Base-by-base conservation (phyloP, 2,797 vertebrate genomes). In the Martes flavigula region DNA sequence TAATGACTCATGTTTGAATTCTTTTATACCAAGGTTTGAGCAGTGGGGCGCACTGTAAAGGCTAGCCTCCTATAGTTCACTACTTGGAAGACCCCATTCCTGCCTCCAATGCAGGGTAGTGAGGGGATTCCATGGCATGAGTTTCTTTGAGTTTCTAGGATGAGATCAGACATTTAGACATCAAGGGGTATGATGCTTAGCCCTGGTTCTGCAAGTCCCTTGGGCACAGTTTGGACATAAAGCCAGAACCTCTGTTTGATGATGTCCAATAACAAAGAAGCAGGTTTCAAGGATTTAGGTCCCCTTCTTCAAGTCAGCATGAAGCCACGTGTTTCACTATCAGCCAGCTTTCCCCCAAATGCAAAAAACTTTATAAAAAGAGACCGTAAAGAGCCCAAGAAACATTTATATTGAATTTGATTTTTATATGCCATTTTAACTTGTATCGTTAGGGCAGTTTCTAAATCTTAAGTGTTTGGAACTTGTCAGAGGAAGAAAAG, bases 401-500 rank as follows among this genome's bases (percentile, higher is more conserved):
- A 93, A 75, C 25, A 62, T 93, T 96, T 92, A 84, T 78, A 83
- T 81, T 89, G 35, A 83, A 58, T 93, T 83, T 87, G 78, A 54
- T 92, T 82, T 95, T 51, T 85, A 51, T 78, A 48, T 66, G 46
- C 79, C 43, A 66, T 83, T 95, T 83, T 85, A 87, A 58, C 94
- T 91, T 82, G 73, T 77, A 70, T 92, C 89, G 58, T 94, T 35
- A 87, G 32, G 35, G 40, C 54, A 83, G 20, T 90, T 68, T 79
- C 75, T 87, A 58, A 97, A 91, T 96, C 66, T 48, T 43, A 78
- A 85, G 17, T 51, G 35, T 64, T 91, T 27, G 17, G 66, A 92
- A 38, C 56, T 92, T 94, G 56, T 96, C 43, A 94, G 78, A 94
- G 83, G 54, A 83, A 54, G 90, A 64, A 93, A 86, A 86, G 11